phyloP scores from a whole-genome alignment of 2,113 vertebrate genomes.

The Antigone vipio region DNA sequence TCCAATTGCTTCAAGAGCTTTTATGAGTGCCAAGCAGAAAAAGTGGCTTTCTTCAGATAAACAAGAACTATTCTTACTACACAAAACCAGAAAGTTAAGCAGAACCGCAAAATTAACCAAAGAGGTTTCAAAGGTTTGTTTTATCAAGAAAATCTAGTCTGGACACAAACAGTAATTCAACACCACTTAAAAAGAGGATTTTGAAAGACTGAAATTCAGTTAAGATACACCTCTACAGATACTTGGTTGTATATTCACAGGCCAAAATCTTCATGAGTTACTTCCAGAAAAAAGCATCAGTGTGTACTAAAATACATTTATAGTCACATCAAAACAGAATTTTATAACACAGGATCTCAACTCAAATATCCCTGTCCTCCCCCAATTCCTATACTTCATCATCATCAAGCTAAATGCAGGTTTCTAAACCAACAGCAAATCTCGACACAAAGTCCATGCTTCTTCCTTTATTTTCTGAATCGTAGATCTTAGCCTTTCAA shows the following conservation, averaged over 20 bases:
- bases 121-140: neutral
- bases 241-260: neutral
- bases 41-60: neutral
- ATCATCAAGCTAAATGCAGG: neutral
- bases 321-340: neutral
- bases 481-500: neutral
- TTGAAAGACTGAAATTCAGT: neutral
- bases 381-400: neutral
- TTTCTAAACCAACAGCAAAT: neutral
- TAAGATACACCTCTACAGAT: neutral
- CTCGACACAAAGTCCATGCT: neutral
- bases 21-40: neutral
- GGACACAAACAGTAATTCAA: neutral
- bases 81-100: neutral
- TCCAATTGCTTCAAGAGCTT: constrained; percentile 16
- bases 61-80: neutral
- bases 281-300: neutral
- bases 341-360: neutral
- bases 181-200: neutral
- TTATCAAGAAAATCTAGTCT: neutral
- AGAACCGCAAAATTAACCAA: neutral
- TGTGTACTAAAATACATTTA: neutral
- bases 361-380: neutral
- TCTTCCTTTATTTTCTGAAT: neutral
- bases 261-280: neutral